Evolutionary conservation across 2,797 vertebrate species (phyloP).

Genomic region (Craterocephalus amniculus): DNA sequence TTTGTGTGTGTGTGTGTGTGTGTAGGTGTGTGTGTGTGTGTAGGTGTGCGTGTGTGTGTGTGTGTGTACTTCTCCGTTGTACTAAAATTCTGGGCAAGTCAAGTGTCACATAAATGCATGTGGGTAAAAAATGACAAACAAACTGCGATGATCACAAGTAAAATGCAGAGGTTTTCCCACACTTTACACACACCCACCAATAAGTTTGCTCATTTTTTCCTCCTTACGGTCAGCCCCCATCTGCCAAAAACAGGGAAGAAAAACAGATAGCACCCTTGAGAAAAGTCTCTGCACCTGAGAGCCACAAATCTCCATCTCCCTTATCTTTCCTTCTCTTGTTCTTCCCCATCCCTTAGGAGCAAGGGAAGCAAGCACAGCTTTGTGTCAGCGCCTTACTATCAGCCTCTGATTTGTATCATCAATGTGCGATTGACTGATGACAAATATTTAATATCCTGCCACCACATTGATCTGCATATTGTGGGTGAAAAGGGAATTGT

Average conservation of each 20-base stretch:
- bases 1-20: constrained; percentile 16
- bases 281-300: constrained; percentile 49
- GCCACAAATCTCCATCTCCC: constrained; percentile 57
- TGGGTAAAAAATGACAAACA: constrained; percentile 37
- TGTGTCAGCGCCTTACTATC: constrained; percentile 56
- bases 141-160: not conserved
- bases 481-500: constrained; percentile 52
- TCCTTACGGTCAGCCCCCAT: constrained; percentile 17
- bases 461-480: constrained; percentile 57
- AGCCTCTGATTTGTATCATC: constrained; percentile 72
- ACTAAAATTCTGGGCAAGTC: constrained; percentile 27
- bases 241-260: constrained; percentile 32
- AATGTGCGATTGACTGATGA: constrained; percentile 70
- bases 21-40: constrained; percentile 21
- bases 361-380: constrained; percentile 49
- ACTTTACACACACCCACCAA: not conserved
- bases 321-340: constrained; percentile 27
- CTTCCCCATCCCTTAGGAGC: constrained; percentile 49
- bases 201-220: constrained; percentile 37
- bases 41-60: constrained; percentile 16
- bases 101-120: constrained; percentile 26
- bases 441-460: constrained; percentile 79
- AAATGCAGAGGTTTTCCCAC: constrained; percentile 36
- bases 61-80: constrained; percentile 34
- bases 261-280: constrained; percentile 55